These are phyloP conservation scores for Pollachius pollachius DNA, from an alignment of 2,113 vertebrate genomes.

Conservation along the genomic window DNA sequence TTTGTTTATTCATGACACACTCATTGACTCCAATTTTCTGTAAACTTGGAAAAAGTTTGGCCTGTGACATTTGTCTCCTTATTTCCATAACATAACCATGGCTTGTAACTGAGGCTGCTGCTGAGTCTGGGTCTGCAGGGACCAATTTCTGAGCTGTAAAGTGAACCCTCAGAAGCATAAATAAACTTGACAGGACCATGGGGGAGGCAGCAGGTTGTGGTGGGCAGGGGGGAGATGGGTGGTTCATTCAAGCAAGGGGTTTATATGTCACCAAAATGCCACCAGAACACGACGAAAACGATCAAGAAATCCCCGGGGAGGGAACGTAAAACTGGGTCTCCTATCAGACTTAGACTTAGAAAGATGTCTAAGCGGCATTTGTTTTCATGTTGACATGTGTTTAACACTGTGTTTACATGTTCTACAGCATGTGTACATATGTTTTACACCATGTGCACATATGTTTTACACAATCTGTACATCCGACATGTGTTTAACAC, in stretches of 20 bases:
- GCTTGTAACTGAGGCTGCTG: conserved; percentile 32
- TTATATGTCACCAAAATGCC: conserved; percentile 42
- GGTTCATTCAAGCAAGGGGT: conserved; percentile 17
- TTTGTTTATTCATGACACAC: too few species aligned
- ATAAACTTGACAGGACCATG: conserved; percentile 47
- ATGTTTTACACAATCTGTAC: too few species aligned
- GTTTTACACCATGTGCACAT: too few species aligned
- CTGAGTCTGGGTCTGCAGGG: conserved; percentile 27
- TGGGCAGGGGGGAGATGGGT: conserved; percentile 26
- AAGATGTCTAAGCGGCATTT: too few species aligned
- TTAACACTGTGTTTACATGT: too few species aligned
- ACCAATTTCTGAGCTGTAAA: conserved; percentile 40
- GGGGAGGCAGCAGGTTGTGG: background rate
- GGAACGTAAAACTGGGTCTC: background rate
- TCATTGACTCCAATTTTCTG: too few species aligned
- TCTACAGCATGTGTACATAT: too few species aligned
- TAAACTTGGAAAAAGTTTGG: too few species aligned
- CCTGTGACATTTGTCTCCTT: too few species aligned
- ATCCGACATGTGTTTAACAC: too few species aligned
- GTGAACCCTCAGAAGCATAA: conserved; percentile 29
- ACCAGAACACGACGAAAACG: conserved; percentile 23
- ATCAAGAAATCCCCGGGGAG: background rate
- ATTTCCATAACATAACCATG: conserved; percentile 10
- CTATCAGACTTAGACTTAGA: too few species aligned
- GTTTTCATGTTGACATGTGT: too few species aligned